Percentiles rank a stretch among this genome's conserved stretches.
These are phyloP conservation scores for Caranx melampygus DNA, from an alignment of 2,113 vertebrate species.

Conservation along the genomic window DNA sequence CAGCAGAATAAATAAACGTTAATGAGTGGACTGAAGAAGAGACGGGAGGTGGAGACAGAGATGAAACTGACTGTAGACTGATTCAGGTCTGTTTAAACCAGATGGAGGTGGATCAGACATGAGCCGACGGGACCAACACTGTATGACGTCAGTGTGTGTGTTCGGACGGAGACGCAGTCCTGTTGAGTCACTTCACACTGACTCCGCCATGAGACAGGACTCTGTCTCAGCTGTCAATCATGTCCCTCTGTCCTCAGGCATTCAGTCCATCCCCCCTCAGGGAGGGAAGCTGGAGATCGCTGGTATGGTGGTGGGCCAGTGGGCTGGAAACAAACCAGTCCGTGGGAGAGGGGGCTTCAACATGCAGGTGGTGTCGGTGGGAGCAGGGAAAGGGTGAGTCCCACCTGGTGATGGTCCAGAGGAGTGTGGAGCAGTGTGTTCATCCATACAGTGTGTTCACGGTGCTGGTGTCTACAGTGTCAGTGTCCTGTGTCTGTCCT, in stretches of 20 bases:
- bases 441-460: too few species aligned
- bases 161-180: neutral
- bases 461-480: too few species aligned
- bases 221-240: neutral
- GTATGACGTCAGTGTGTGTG: neutral
- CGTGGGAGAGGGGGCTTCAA: slow-evolving; percentile 90
- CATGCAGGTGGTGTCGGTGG: slow-evolving; percentile 93
- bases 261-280: slow-evolving; percentile 92
- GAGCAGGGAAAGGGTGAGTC: slow-evolving; percentile 90
- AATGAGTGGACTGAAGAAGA: too few species aligned
- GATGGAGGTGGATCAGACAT: too few species aligned
- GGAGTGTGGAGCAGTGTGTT: too few species aligned
- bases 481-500: neutral
- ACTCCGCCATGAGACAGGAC: neutral
- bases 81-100: too few species aligned
- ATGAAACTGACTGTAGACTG: too few species aligned
- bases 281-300: slow-evolving; percentile 95
- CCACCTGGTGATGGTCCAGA: too few species aligned
- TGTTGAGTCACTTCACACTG: neutral
- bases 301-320: slow-evolving; percentile 94
- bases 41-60: too few species aligned
- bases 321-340: slow-evolving; percentile 91
- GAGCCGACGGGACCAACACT: too few species aligned
- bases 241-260: slow-evolving; percentile 74
- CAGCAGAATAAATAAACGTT: too few species aligned